A percentile compares a stretch with the other conserved stretches of the same genome.
Conservation (phyloP, 2,888 invertebrate species). For the Heliconius ethilla region DNA sequence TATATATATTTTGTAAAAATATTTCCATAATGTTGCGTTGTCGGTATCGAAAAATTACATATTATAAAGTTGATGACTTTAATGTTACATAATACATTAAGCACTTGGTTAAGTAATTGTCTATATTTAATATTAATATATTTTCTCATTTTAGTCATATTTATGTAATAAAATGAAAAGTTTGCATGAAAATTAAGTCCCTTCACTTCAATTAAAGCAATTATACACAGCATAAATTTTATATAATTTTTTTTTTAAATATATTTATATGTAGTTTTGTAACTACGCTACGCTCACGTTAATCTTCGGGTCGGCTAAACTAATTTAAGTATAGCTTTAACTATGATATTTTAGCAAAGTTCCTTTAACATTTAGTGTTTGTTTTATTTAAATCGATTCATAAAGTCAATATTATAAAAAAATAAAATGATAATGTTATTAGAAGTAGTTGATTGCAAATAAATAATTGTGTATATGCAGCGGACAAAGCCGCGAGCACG, state of each 20-base stretch:
- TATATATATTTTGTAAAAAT: neutral
- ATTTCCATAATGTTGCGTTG: neutral
- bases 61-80: neutral
- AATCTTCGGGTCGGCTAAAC: too few species aligned
- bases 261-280: neutral
- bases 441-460: too few species aligned
- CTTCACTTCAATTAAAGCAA: constrained; percentile 3
- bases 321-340: too few species aligned
- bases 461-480: too few species aligned
- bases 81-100: neutral
- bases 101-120: neutral
- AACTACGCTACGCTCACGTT: neutral
- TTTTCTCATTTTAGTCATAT: neutral
- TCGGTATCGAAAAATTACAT: neutral
- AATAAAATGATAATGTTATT: too few species aligned
- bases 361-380: too few species aligned
- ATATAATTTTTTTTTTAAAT: neutral
- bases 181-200: neutral
- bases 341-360: too few species aligned
- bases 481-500: too few species aligned
- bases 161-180: neutral
- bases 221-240: neutral
- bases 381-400: too few species aligned
- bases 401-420: too few species aligned
- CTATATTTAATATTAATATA: neutral